These are phyloP conservation scores for Drosophila serrata DNA, from an alignment of 1,140 invertebrate genomes.

Conservation along the genomic window DNA sequence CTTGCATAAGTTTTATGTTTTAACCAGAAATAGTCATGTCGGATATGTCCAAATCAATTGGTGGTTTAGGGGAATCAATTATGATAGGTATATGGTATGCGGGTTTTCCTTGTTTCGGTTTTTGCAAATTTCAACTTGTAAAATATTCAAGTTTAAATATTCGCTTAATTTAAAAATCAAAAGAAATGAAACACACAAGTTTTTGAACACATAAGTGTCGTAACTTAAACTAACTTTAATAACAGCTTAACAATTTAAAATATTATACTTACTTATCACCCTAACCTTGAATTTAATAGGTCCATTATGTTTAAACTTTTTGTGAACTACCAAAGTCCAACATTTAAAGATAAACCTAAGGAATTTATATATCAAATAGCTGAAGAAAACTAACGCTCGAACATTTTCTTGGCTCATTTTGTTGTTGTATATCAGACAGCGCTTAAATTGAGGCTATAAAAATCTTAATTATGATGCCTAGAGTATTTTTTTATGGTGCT, in stretches of 20 bases:
- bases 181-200: too few species aligned
- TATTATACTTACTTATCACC: not conserved
- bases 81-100: not conserved
- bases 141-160: too few species aligned
- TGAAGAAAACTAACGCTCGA: not conserved
- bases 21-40: constrained; percentile 12
- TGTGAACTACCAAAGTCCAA: not conserved
- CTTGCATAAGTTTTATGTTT: constrained; percentile 27
- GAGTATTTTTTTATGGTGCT: not conserved
- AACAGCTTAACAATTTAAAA: not conserved
- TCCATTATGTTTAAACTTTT: not conserved
- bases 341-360: not conserved
- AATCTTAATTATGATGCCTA: constrained; percentile 35
- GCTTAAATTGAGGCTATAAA: constrained; percentile 13
- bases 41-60: constrained; percentile 16
- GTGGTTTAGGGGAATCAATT: constrained; percentile 13
- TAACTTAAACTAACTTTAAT: not conserved
- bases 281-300: constrained; percentile 1
- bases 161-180: too few species aligned
- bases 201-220: too few species aligned
- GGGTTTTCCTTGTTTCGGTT: too few species aligned
- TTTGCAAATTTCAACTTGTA: too few species aligned
- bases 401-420: constrained; percentile 4
- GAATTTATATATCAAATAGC: constrained; percentile 2
- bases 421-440: not conserved